phyloP scores from a whole-genome alignment of 2,113 vertebrate species.

The Leptocoma aspasia region DNA sequence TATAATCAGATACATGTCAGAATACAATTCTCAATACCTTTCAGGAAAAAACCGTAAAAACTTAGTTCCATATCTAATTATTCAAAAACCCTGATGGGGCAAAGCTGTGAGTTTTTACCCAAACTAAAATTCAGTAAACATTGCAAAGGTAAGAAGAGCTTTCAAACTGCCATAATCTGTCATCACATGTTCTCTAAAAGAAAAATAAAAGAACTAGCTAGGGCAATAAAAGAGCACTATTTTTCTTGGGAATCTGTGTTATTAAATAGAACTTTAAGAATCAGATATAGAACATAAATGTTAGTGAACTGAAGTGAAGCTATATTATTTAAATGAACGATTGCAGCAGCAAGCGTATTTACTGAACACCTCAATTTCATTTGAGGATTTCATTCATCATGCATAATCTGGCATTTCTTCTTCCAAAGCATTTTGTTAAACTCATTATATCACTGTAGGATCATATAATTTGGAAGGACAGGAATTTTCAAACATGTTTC shows the following conservation, averaged over 20 bases:
- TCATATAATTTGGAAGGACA: background rate
- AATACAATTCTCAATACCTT: too few species aligned
- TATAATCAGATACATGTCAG: background rate
- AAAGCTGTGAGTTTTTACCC: background rate
- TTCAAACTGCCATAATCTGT: background rate
- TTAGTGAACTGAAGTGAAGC: background rate
- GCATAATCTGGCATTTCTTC: background rate
- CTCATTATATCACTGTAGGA: background rate
- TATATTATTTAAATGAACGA: background rate
- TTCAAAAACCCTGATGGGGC: background rate
- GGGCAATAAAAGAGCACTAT: background rate
- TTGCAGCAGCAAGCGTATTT: background rate
- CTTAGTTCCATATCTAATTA: background rate
- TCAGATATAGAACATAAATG: background rate
- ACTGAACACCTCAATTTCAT: background rate
- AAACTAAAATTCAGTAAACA: background rate
- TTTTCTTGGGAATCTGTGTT: background rate
- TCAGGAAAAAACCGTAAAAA: background rate
- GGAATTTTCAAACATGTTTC: background rate
- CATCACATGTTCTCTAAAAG: background rate
- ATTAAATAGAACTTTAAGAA: background rate
- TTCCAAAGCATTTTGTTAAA: background rate
- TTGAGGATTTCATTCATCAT: background rate
- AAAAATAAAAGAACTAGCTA: background rate
- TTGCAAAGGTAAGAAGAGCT: background rate